phyloP scores from a whole-genome alignment of 2,888 invertebrate species.

The Amblyjoppa fuscipennis region DNA sequence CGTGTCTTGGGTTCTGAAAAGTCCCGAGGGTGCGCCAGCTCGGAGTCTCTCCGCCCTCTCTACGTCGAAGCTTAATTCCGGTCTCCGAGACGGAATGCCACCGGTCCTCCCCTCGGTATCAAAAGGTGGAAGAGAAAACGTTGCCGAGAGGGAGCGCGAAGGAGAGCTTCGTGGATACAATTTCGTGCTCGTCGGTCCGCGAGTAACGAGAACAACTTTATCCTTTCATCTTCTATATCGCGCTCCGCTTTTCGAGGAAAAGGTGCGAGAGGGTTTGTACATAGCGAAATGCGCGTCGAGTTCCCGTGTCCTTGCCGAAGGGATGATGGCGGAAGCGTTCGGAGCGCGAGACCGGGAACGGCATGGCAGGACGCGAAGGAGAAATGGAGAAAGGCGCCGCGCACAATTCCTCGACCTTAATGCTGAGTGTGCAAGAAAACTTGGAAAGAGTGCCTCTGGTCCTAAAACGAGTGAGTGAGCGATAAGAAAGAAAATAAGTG shows the following conservation, averaged over 20 bases:
- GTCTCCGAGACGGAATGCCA: conserved; percentile 20
- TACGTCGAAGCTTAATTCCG: conserved; percentile 54
- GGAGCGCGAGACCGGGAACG: neutral
- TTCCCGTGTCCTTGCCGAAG: conserved; percentile 37
- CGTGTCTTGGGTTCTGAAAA: conserved; percentile 43
- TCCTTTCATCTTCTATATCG: conserved; percentile 67
- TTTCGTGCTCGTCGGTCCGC: conserved; percentile 63
- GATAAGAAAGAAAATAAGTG: conserved; percentile 29
- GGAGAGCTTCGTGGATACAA: conserved; percentile 54
- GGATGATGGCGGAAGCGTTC: conserved; percentile 30
- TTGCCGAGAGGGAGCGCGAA: neutral
- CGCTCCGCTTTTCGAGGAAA: conserved; percentile 51
- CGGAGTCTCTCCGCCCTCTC: conserved; percentile 20
- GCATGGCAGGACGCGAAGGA: neutral
- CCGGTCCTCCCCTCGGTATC: conserved; percentile 7
- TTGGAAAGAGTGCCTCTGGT: conserved; percentile 50
- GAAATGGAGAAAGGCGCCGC: conserved; percentile 30
- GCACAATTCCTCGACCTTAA: conserved; percentile 64
- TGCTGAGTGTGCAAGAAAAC: conserved; percentile 70
- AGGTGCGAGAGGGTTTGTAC: conserved; percentile 43
- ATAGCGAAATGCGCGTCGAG: conserved; percentile 43
- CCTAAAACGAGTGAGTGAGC: conserved; percentile 39
- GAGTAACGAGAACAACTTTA: conserved; percentile 70
- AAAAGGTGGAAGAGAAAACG: conserved; percentile 10
- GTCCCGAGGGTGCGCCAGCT: conserved; percentile 42